Conservation (phyloP, 2,113 vertebrate genomes). For the Engystomops pustulosus region DNA sequence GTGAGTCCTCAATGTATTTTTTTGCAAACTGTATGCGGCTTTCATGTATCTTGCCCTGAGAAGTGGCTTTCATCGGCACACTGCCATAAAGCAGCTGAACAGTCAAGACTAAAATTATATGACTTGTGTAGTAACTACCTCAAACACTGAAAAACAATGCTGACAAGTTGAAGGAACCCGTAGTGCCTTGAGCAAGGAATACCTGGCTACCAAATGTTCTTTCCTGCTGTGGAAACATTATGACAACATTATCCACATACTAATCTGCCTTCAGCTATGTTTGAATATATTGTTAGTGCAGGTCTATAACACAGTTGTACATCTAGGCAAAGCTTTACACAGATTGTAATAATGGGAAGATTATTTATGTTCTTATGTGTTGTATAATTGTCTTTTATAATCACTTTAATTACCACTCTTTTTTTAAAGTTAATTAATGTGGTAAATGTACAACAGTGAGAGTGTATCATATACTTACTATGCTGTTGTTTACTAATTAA, state of each 20-base stretch:
- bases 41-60: no score
- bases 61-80: no score
- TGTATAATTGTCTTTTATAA: background rate
- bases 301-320: background rate
- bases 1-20: no score
- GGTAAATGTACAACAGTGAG: background rate
- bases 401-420: background rate
- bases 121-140: background rate
- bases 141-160: background rate
- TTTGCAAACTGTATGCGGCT: no score
- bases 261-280: background rate
- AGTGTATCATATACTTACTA: no score
- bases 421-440: background rate
- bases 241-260: background rate
- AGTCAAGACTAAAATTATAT: background rate
- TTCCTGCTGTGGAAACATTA: background rate
- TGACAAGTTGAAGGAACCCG: background rate
- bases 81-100: no score
- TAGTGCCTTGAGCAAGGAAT: background rate
- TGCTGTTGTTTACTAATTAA: no score
- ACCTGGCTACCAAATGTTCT: background rate
- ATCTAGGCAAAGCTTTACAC: background rate
- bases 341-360: no score
- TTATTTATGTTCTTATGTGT: background rate
- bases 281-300: background rate